phyloP scores from a whole-genome alignment of 2,888 invertebrate species.

The Catocala fraxini region DNA sequence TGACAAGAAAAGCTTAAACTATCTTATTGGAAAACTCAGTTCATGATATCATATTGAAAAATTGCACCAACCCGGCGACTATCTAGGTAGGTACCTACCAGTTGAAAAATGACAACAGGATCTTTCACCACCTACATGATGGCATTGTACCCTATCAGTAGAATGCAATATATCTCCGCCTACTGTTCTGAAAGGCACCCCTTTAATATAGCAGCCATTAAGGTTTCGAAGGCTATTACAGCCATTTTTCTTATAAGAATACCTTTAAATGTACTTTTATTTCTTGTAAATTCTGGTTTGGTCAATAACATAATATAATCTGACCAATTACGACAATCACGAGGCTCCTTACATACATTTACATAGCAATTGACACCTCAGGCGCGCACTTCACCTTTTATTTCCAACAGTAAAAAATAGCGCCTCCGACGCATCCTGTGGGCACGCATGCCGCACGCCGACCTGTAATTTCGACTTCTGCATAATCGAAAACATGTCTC shows the following conservation, averaged over 20 bases:
- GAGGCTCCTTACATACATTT: constrained; percentile 60
- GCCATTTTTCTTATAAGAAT: constrained; percentile 17
- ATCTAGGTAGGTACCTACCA: no score
- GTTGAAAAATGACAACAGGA: neutral
- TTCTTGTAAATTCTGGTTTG: constrained; percentile 21
- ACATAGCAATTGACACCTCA: constrained; percentile 72
- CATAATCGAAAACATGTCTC: constrained; percentile 65
- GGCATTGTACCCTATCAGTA: no score
- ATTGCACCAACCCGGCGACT: no score
- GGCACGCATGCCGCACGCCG: constrained; percentile 43
- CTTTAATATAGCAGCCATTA: neutral
- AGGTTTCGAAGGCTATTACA: neutral
- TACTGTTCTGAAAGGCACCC: neutral
- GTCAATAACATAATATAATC: constrained; percentile 64
- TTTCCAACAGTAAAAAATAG: constrained; percentile 35
- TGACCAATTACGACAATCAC: constrained; percentile 55
- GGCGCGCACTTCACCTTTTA: constrained; percentile 52
- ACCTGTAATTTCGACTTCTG: constrained; percentile 67
- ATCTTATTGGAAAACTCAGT: no score
- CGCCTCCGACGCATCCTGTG: constrained; percentile 33
- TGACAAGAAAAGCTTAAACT: no score
- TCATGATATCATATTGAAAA: no score
- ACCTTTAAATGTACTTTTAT: no score
- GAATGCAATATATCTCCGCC: constrained; percentile 1
- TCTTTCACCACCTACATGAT: no score